A percentile compares a stretch with the other conserved stretches of the same genome.
Conservation (phyloP, 37 sponge, comb jelly and placozoan species). For the Dysidea cf. avara region DNA sequence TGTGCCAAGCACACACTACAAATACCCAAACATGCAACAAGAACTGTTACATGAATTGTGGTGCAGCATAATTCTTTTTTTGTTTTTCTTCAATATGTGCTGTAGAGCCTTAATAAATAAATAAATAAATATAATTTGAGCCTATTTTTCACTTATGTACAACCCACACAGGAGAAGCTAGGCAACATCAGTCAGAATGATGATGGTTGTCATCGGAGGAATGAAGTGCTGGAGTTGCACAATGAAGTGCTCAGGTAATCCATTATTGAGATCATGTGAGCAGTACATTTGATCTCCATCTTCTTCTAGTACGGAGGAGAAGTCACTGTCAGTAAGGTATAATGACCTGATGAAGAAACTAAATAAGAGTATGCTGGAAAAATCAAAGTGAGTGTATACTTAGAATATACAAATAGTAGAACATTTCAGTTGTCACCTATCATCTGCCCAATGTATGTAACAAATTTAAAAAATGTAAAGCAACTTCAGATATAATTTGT, state of each 20-base stretch:
- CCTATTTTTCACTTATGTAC: background rate
- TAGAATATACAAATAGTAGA: too few species aligned
- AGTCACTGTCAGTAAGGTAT: slow-evolving; percentile 12
- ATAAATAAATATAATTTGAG: background rate
- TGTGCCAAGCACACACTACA: too few species aligned
- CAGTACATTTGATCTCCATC: background rate
- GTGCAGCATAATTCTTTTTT: too few species aligned
- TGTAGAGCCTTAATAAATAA: too few species aligned
- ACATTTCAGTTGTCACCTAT: too few species aligned
- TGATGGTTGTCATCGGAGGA: background rate
- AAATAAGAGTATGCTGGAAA: slow-evolving; percentile 35
- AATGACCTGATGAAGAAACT: slow-evolving; percentile 41
- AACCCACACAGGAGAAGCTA: slow-evolving; percentile 17
- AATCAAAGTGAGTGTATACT: slow-evolving; percentile 47
- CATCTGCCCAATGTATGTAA: too few species aligned
- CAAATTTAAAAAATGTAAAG: too few species aligned
- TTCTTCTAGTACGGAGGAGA: slow-evolving; percentile 28
- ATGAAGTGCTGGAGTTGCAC: slow-evolving; percentile 48
- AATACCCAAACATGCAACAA: too few species aligned
- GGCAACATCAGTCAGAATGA: slow-evolving; percentile 12
- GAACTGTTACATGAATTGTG: too few species aligned
- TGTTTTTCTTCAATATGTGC: background rate
- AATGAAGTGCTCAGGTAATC: slow-evolving; percentile 61
- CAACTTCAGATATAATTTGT: too few species aligned
- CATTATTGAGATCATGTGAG: background rate